A percentile compares a stretch with the other conserved stretches of the same genome.
phyloP scores from a whole-genome alignment of 2,113 vertebrate genomes.

The Aptenodytes forsteri region DNA sequence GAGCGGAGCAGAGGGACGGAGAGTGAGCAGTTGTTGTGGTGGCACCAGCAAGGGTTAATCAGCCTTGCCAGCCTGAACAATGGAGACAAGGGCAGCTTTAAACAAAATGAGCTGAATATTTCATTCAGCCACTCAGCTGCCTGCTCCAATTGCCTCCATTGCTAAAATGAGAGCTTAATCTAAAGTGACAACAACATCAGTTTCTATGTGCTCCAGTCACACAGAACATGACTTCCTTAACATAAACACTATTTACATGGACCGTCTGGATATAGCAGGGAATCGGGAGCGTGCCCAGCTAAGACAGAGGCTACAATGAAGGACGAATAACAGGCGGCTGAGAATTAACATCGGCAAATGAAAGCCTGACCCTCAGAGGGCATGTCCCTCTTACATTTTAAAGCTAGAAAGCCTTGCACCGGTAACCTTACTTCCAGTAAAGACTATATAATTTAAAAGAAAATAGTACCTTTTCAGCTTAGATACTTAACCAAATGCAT shows the following conservation, averaged over 20 bases:
- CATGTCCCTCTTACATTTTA: slow-evolving; percentile 72
- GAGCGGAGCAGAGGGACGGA: accelerated
- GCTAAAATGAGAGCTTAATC: slow-evolving; percentile 84
- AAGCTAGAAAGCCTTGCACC: slow-evolving; percentile 66
- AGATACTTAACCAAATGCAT: slow-evolving; percentile 70
- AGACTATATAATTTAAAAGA: slow-evolving; percentile 68
- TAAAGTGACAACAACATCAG: slow-evolving; percentile 91
- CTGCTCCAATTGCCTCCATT: slow-evolving; percentile 81
- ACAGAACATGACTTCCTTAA: slow-evolving; percentile 90
- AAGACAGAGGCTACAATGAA: slow-evolving; percentile 73
- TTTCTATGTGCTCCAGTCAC: slow-evolving; percentile 86
- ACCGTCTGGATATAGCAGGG: slow-evolving; percentile 69
- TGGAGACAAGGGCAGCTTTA: slow-evolving; percentile 82
- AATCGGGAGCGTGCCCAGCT: slow-evolving; percentile 73
- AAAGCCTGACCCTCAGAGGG: slow-evolving; percentile 76
- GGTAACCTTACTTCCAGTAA: slow-evolving; percentile 68
- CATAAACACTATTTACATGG: slow-evolving; percentile 87
- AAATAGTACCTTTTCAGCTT: slow-evolving; percentile 76
- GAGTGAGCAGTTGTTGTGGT: background rate
- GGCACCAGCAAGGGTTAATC: slow-evolving; percentile 76
- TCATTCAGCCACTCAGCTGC: slow-evolving; percentile 87
- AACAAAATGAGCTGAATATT: slow-evolving; percentile 89
- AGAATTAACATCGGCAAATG: slow-evolving; percentile 78
- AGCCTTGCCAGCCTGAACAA: slow-evolving; percentile 76
- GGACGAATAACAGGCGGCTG: slow-evolving; percentile 70